A percentile compares a stretch with the other conserved stretches of the same genome.
Conservation (phyloP, 1,140 invertebrate genomes). For the Coptotermes formosanus region DNA sequence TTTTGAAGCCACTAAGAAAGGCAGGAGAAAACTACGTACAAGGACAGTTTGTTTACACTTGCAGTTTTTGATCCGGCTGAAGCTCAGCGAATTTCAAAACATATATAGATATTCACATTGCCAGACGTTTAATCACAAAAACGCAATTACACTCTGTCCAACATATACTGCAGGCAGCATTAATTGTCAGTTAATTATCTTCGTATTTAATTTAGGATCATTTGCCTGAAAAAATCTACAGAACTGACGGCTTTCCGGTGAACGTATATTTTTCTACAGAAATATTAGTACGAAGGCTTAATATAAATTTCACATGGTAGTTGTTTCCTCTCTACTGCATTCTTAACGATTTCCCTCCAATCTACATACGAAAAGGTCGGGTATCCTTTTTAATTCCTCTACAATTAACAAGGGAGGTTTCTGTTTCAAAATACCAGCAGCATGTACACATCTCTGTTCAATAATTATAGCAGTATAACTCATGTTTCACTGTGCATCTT, state of each 20-base stretch:
- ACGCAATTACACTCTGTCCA: too few relatives aligned
- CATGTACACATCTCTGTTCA: background rate
- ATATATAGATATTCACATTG: too few relatives aligned
- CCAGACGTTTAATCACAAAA: too few relatives aligned
- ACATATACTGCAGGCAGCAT: too few relatives aligned
- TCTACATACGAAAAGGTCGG: background rate
- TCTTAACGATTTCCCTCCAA: background rate
- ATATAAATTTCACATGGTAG: slow-evolving; percentile 2
- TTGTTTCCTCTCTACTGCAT: background rate
- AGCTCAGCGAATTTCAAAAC: too few relatives aligned
- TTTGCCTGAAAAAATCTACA: background rate
- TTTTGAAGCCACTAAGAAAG: too few relatives aligned
- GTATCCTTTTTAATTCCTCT: slow-evolving; percentile 7
- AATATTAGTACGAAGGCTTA: background rate
- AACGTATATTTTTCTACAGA: background rate
- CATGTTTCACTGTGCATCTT: background rate
- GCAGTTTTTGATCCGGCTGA: too few relatives aligned
- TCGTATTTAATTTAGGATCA: background rate
- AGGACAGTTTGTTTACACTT: too few relatives aligned
- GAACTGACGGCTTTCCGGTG: background rate
- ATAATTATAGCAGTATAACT: background rate
- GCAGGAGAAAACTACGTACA: too few relatives aligned
- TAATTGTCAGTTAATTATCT: background rate
- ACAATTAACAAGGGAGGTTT: slow-evolving; percentile 11
- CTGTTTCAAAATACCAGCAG: background rate